phyloP scores from a whole-genome alignment of 2,888 invertebrate genomes.

The Cancer borealis region DNA sequence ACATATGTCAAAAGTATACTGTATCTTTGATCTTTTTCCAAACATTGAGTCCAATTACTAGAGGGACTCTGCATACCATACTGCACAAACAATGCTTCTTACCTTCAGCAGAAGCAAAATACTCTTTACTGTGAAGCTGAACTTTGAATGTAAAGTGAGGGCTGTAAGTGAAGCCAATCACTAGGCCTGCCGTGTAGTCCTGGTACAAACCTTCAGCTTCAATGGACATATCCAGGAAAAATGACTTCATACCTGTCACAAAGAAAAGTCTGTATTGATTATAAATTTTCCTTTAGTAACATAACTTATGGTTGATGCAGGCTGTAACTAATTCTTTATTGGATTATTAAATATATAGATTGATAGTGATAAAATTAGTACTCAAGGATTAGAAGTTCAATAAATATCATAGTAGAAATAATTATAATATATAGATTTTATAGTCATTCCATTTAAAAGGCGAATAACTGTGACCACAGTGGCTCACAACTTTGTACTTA shows the following conservation, averaged over 20 bases:
- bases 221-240: constrained; percentile 64
- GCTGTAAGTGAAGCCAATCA: constrained; percentile 63
- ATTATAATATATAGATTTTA: neutral
- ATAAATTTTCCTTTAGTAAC: neutral
- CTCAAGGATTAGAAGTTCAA: neutral
- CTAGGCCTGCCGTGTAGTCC: constrained; percentile 56
- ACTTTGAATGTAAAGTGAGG: constrained; percentile 62
- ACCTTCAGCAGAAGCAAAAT: constrained; percentile 62
- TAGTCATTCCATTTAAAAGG: neutral
- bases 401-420: neutral
- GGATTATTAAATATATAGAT: neutral
- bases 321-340: neutral
- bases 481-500: neutral
- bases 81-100: neutral
- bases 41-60: neutral
- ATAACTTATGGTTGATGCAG: neutral
- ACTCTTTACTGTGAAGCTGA: constrained; percentile 52
- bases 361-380: neutral
- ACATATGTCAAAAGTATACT: neutral
- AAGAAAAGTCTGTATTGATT: neutral
- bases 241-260: constrained; percentile 57
- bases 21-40: neutral
- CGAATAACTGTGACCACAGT: neutral
- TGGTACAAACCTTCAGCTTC: constrained; percentile 54
- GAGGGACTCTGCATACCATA: neutral